A percentile compares a stretch with the other conserved stretches of the same genome.
These are phyloP conservation scores for Drosophila ironensis DNA, from an alignment of 1,140 invertebrate genomes.

Conservation along the genomic window DNA sequence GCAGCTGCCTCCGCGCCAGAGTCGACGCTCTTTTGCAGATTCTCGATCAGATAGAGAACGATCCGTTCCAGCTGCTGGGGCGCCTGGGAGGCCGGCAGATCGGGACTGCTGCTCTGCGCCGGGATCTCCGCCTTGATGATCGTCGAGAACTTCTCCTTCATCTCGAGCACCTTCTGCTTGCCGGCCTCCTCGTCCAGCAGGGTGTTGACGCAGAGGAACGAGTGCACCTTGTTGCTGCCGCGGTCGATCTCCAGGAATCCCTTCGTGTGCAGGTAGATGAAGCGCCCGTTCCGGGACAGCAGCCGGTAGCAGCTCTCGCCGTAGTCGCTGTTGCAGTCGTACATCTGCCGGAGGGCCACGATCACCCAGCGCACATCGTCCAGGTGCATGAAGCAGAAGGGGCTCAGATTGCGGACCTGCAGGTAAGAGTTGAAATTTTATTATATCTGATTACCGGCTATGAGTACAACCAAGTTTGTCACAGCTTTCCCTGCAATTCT, in stretches of 20 bases:
- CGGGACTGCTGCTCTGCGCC: slow-evolving; percentile 75
- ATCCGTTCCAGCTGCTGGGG: slow-evolving; percentile 86
- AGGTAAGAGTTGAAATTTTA: neutral
- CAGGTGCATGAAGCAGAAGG: slow-evolving; percentile 92
- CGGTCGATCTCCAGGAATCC: slow-evolving; percentile 90
- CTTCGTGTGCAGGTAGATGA: slow-evolving; percentile 90
- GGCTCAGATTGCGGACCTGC: slow-evolving; percentile 84
- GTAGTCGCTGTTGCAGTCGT: slow-evolving; percentile 87
- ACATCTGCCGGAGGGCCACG: slow-evolving; percentile 92
- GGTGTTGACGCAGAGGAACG: slow-evolving; percentile 92
- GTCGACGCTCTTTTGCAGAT: slow-evolving; percentile 82
- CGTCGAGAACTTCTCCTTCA: slow-evolving; percentile 88
- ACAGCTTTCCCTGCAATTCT: no score
- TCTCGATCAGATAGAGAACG: slow-evolving; percentile 86
- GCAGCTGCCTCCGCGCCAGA: slow-evolving; percentile 3
- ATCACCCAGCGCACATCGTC: slow-evolving; percentile 93
- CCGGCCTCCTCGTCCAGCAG: slow-evolving; percentile 88
- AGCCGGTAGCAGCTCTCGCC: slow-evolving; percentile 92
- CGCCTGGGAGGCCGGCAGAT: slow-evolving; percentile 85
- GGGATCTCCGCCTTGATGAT: slow-evolving; percentile 83
- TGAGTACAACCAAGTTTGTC: no score
- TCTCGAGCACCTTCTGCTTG: slow-evolving; percentile 85
- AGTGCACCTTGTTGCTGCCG: slow-evolving; percentile 87
- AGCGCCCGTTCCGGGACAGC: slow-evolving; percentile 88
- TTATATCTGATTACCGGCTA: no score